Evolutionary conservation across 2,888 invertebrate genomes (phyloP).

Genomic region (Drosophila buzzatii): DNA sequence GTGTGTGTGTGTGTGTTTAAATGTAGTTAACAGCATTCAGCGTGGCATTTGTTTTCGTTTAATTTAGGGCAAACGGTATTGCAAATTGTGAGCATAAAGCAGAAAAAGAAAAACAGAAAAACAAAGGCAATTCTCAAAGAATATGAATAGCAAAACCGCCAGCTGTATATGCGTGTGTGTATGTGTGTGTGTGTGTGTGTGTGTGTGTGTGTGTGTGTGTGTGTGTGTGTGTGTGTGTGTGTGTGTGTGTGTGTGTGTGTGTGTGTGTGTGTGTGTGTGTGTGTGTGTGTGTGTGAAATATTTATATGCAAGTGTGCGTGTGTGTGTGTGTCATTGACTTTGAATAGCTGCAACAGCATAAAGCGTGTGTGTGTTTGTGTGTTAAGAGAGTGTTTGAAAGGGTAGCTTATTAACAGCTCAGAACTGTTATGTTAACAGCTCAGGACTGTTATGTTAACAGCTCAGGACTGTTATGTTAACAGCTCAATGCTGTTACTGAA

Average conservation of each 20-base stretch:
- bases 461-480: constrained; percentile 5
- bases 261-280: not conserved
- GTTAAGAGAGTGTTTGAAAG: not conserved
- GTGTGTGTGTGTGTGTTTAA: constrained; percentile 33
- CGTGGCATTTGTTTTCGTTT: constrained; percentile 33
- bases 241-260: not conserved
- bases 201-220: not conserved
- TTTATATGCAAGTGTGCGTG: not conserved
- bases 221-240: not conserved
- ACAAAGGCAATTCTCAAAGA: constrained; percentile 28
- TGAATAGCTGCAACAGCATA: constrained; percentile 2
- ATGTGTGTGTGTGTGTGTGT: constrained; percentile 1
- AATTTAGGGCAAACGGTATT: constrained; percentile 32
- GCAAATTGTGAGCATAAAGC: constrained; percentile 36
- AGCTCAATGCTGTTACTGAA: not conserved
- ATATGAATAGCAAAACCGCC: constrained; percentile 33
- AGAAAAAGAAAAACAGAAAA: constrained; percentile 7
- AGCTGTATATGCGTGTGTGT: constrained; percentile 10
- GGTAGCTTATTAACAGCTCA: not conserved
- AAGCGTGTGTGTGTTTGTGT: not conserved
- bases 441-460: not conserved
- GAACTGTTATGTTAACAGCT: constrained; percentile 4
- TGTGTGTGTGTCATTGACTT: constrained; percentile 23
- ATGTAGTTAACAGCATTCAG: constrained; percentile 61
- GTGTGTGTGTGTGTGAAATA: constrained; percentile 2